phyloP scores from a whole-genome alignment of 2,797 vertebrate species.

The Muscicapa striata region DNA sequence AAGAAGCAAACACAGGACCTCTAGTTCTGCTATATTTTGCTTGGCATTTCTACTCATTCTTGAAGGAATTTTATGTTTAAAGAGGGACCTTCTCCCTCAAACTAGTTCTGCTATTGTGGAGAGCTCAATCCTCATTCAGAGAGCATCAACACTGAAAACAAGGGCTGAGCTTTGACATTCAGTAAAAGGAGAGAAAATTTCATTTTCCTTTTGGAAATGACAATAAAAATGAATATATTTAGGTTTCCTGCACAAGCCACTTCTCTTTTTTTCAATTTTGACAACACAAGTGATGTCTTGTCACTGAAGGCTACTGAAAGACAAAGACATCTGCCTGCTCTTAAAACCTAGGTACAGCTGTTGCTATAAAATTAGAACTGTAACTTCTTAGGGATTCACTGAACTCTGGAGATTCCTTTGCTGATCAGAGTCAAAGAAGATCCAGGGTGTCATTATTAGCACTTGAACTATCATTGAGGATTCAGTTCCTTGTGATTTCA shows the following conservation, averaged over 20 bases:
- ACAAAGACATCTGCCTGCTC: not conserved
- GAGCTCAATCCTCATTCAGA: not conserved
- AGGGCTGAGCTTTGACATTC: not conserved
- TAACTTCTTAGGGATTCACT: not conserved
- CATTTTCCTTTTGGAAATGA: not conserved
- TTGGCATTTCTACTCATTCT: not conserved
- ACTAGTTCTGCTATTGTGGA: not conserved
- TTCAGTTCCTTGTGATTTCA: not conserved
- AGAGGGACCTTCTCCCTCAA: not conserved
- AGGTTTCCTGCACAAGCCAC: not conserved
- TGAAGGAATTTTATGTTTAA: not conserved
- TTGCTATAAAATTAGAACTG: slow-evolving; percentile 6
- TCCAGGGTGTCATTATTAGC: not conserved
- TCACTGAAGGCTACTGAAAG: not conserved
- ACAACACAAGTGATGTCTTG: not conserved
- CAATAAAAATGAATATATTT: not conserved
- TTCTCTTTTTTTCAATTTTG: not conserved
- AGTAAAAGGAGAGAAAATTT: not conserved
- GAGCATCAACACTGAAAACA: not conserved
- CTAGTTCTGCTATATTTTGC: not conserved
- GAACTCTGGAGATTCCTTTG: slow-evolving; percentile 18
- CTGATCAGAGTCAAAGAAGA: not conserved
- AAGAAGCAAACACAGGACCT: not conserved
- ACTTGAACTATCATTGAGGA: not conserved
- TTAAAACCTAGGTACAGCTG: not conserved